Evolutionary conservation across 1,140 invertebrate species (phyloP).

Genomic region (Parasteatoda tepidariorum): DNA sequence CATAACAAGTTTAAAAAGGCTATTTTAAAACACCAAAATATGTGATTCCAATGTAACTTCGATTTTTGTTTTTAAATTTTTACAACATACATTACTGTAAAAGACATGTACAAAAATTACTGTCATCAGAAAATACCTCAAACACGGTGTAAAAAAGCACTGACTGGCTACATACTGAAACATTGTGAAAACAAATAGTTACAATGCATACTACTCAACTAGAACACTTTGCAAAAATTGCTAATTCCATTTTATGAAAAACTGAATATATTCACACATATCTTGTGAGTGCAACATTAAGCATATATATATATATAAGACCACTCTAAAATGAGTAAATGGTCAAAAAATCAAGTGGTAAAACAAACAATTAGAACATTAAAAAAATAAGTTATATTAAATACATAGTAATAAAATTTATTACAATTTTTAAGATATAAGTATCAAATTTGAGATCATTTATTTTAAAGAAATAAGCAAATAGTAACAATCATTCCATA

Average conservation of each 20-base stretch:
- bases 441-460: constrained; percentile 55
- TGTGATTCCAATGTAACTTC: constrained; percentile 30
- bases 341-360: constrained; percentile 41
- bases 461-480: constrained; percentile 33
- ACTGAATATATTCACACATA: constrained; percentile 21
- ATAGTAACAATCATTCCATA: constrained; percentile 41
- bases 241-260: background rate
- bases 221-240: constrained; percentile 13
- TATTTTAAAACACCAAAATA: constrained; percentile 57
- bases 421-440: constrained; percentile 46
- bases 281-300: constrained; percentile 9
- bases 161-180: constrained; percentile 34
- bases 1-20: constrained; percentile 58
- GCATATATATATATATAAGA: constrained; percentile 4
- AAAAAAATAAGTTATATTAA: constrained; percentile 45
- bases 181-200: constrained; percentile 40
- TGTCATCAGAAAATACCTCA: constrained; percentile 54
- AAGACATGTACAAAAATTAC: constrained; percentile 53
- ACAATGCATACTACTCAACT: constrained; percentile 27
- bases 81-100: constrained; percentile 37
- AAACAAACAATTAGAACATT: constrained; percentile 56
- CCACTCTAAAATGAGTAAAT: constrained; percentile 13
- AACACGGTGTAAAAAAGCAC: constrained; percentile 56
- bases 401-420: constrained; percentile 48
- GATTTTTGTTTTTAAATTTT: constrained; percentile 26